Percentiles rank a stretch among this genome's conserved stretches.
Evolutionary conservation across 2,113 vertebrate species (phyloP).

Genomic region (Chrysemys picta): DNA sequence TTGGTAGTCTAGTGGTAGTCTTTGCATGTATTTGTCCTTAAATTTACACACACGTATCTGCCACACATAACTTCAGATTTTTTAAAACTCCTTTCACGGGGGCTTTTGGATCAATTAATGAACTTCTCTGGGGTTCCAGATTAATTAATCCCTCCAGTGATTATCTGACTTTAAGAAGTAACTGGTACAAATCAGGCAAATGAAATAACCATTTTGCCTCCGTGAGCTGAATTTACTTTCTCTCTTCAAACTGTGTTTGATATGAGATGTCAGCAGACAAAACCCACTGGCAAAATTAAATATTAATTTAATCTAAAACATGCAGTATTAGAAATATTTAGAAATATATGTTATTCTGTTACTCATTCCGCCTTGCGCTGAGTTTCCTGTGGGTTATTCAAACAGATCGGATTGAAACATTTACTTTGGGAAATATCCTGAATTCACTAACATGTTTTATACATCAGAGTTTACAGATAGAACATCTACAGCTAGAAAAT

Average conservation of each 20-base stretch:
- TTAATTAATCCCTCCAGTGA: slow-evolving; percentile 38
- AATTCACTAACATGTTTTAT: background rate
- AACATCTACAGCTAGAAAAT: background rate
- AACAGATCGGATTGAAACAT: slow-evolving; percentile 25
- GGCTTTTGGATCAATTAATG: background rate
- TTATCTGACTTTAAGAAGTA: slow-evolving; percentile 28
- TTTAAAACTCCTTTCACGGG: background rate
- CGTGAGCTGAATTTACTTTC: slow-evolving; percentile 31
- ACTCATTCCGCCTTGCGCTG: background rate
- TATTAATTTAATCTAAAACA: slow-evolving; percentile 44
- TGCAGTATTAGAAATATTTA: slow-evolving; percentile 60
- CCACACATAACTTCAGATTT: background rate
- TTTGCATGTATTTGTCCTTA: background rate
- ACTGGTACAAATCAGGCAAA: slow-evolving; percentile 50
- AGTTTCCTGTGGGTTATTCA: background rate
- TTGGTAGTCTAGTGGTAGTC: accelerated
- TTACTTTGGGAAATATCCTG: slow-evolving; percentile 28
- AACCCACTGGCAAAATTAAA: slow-evolving; percentile 70
- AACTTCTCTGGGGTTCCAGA: background rate
- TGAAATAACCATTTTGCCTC: slow-evolving; percentile 18
- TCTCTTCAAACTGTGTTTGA: slow-evolving; percentile 27
- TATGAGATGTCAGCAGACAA: slow-evolving; percentile 63
- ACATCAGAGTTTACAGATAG: background rate
- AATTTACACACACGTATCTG: background rate
- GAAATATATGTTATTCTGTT: slow-evolving; percentile 41